These are phyloP conservation scores for Seriola rivoliana DNA, from an alignment of 2,113 vertebrate species.

Conservation along the genomic window DNA sequence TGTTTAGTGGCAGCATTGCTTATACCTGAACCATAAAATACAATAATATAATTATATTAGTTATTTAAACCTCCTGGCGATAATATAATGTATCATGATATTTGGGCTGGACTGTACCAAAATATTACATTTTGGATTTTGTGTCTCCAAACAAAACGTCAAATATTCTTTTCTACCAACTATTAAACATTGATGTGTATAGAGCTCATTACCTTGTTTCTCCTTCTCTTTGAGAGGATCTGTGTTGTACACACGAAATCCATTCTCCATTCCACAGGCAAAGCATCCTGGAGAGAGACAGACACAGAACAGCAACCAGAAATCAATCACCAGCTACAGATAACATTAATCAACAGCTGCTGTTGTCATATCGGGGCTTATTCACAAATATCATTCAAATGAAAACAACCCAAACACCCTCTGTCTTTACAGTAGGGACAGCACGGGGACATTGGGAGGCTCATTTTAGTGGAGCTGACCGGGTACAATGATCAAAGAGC, in stretches of 20 bases:
- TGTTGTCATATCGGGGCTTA: too few relatives aligned
- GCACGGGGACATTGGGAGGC: background rate
- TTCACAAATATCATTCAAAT: background rate
- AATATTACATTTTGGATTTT: too few relatives aligned
- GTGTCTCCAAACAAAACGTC: background rate
- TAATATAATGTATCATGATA: too few relatives aligned
- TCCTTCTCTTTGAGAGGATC: constrained; percentile 99
- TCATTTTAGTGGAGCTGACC: background rate
- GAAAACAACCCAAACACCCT: background rate
- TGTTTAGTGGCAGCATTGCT: too few relatives aligned
- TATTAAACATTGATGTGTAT: background rate
- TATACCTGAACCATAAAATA: too few relatives aligned
- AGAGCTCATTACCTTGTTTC: constrained; percentile 92
- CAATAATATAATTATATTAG: too few relatives aligned
- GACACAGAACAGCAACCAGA: background rate
- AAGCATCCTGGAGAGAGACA: constrained; percentile 90
- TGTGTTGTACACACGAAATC: constrained; percentile 98
- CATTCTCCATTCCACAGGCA: constrained; percentile 99
- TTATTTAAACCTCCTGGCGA: too few relatives aligned
- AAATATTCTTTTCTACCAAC: too few relatives aligned
- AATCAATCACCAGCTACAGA: background rate
- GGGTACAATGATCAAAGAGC: background rate
- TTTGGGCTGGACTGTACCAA: too few relatives aligned
- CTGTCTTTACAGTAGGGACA: background rate
- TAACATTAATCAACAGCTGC: background rate